These are phyloP conservation scores for Chlorodrepanis virens DNA, from an alignment of 2,113 vertebrate genomes.

Conservation along the genomic window DNA sequence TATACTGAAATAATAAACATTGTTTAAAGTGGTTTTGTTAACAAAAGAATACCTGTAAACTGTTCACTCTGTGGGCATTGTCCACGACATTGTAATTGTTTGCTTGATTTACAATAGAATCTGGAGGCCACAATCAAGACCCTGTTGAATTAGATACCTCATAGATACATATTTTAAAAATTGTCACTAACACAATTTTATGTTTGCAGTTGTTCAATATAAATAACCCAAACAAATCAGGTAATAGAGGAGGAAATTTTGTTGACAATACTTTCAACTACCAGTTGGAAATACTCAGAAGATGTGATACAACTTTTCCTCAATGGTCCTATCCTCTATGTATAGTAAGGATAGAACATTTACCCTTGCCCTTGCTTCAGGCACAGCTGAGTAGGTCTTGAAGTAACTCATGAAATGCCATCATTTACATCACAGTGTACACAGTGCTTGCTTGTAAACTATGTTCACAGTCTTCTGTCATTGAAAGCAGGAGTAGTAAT, in stretches of 20 bases:
- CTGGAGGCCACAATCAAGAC: neutral
- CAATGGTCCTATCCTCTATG: neutral
- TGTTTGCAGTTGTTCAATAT: neutral
- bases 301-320: neutral
- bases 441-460: neutral
- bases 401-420: neutral
- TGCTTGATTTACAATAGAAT: neutral
- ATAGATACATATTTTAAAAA: neutral
- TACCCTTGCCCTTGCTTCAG: neutral
- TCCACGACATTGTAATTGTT: neutral
- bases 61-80: neutral
- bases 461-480: neutral
- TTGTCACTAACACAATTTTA: neutral
- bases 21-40: slow-evolving; percentile 27
- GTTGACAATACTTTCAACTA: neutral
- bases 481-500: neutral
- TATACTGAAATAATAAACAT: neutral
- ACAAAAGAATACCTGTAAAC: slow-evolving; percentile 22
- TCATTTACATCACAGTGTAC: neutral
- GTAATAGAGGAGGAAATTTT: neutral
- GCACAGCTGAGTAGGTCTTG: neutral
- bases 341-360: neutral
- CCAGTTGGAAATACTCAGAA: neutral
- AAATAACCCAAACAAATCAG: neutral
- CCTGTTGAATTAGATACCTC: neutral